A percentile compares a stretch with the other conserved stretches of the same genome.
Conservation (phyloP, 2,888 invertebrate genomes). For the Alloplasta piceator region DNA sequence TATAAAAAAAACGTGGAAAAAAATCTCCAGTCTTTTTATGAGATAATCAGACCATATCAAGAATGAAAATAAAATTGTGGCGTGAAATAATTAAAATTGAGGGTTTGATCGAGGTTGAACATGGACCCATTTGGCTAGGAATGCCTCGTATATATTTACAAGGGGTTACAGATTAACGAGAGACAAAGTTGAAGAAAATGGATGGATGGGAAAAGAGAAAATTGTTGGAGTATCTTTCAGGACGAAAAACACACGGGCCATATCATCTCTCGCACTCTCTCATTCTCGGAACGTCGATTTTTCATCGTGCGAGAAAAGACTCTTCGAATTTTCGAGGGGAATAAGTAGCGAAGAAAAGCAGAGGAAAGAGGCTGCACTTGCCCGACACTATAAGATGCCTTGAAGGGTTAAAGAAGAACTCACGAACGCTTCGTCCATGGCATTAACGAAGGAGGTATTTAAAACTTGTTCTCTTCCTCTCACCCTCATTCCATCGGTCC, state of each 20-base stretch:
- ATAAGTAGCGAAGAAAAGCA: slow-evolving; percentile 35
- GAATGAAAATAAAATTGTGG: too few relatives aligned
- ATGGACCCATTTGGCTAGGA: too few relatives aligned
- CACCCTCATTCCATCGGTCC: neutral
- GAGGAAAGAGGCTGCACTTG: slow-evolving; percentile 2
- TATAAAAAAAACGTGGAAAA: too few relatives aligned
- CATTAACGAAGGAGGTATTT: slow-evolving; percentile 77
- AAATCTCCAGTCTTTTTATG: too few relatives aligned
- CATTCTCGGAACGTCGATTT: slow-evolving; percentile 60
- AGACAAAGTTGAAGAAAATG: neutral
- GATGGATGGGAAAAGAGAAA: neutral
- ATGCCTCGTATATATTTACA: too few relatives aligned
- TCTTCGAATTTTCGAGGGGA: slow-evolving; percentile 48
- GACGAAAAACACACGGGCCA: neutral
- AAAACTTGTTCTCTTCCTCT: slow-evolving; percentile 66
- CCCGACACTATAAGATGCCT: slow-evolving; percentile 37
- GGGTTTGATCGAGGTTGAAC: too few relatives aligned
- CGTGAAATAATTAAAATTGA: too few relatives aligned
- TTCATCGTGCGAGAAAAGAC: slow-evolving; percentile 46
- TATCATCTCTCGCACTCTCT: slow-evolving; percentile 6
- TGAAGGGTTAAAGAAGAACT: slow-evolving; percentile 67
- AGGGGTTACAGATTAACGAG: neutral
- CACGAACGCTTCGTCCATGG: slow-evolving; percentile 73
- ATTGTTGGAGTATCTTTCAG: neutral
- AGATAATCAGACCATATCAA: too few relatives aligned